Percentiles rank a stretch among this genome's conserved stretches.
These are phyloP conservation scores for Octodonta nipae DNA, from an alignment of 2,888 invertebrate genomes.

Conservation along the genomic window DNA sequence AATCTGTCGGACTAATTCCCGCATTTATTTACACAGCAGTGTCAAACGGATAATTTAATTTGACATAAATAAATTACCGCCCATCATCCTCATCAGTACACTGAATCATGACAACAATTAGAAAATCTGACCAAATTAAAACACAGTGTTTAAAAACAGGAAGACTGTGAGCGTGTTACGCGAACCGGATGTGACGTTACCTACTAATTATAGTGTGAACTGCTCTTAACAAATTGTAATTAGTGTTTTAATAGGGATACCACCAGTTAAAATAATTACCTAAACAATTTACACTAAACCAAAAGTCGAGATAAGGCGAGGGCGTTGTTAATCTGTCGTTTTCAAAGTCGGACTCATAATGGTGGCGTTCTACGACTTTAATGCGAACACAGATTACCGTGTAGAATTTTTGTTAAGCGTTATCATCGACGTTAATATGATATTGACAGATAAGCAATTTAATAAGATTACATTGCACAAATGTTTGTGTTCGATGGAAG, in stretches of 20 bases:
- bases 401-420: too few species aligned
- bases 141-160: constrained; percentile 27
- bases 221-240: constrained; percentile 35
- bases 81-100: constrained; percentile 9
- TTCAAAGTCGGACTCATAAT: too few species aligned
- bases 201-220: constrained; percentile 36
- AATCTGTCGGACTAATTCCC: too few species aligned
- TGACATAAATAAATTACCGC: constrained; percentile 13
- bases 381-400: too few species aligned
- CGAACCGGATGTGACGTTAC: constrained; percentile 32
- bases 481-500: constrained; percentile 16
- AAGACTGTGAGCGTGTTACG: constrained; percentile 21
- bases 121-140: constrained; percentile 28
- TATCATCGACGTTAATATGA: too few species aligned
- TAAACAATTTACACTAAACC: constrained; percentile 33
- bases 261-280: constrained; percentile 38
- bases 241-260: constrained; percentile 39
- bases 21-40: constrained; percentile 10
- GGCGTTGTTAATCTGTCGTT: constrained; percentile 24
- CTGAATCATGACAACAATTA: constrained; percentile 18
- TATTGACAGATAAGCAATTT: constrained; percentile 24
- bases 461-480: constrained; percentile 24
- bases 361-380: too few species aligned
- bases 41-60: constrained; percentile 13
- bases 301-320: constrained; percentile 26